Percentiles rank a stretch among this genome's conserved stretches.
These are phyloP conservation scores for Heterodera filipjevi DNA, from an alignment of 2,888 invertebrate species.

Conservation along the genomic window DNA sequence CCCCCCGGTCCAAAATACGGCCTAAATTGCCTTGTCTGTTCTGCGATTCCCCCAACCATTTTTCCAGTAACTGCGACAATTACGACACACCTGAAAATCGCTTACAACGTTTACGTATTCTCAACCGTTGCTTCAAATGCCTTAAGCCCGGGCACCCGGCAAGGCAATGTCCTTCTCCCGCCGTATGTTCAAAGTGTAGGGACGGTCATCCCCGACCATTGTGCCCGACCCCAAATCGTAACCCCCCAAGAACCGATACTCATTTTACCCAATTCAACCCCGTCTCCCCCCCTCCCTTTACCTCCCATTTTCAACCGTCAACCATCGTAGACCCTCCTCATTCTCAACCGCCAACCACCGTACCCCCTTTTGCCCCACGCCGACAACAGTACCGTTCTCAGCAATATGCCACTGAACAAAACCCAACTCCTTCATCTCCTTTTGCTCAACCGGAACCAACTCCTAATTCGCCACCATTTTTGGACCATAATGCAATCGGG, in stretches of 20 bases:
- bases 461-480: neutral
- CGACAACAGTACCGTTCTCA: neutral
- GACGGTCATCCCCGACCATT: neutral
- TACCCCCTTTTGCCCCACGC: neutral
- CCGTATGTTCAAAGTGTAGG: neutral
- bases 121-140: slow-evolving; percentile 10
- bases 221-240: neutral
- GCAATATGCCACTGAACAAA: neutral
- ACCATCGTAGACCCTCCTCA: neutral
- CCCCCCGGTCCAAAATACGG: neutral
- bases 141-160: neutral
- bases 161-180: neutral
- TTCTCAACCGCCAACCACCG: neutral
- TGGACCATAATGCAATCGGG: neutral
- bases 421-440: neutral
- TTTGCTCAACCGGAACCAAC: neutral
- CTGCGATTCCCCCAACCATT: slow-evolving; percentile 1
- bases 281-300: neutral
- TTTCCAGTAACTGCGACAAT: neutral
- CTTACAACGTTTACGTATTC: neutral
- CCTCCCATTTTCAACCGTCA: neutral
- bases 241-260: too few species aligned
- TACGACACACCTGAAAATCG: neutral
- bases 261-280: neutral
- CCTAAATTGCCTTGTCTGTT: neutral